These are phyloP conservation scores for Agrilus cyanescens DNA, from an alignment of 2,888 invertebrate species.

Conservation along the genomic window DNA sequence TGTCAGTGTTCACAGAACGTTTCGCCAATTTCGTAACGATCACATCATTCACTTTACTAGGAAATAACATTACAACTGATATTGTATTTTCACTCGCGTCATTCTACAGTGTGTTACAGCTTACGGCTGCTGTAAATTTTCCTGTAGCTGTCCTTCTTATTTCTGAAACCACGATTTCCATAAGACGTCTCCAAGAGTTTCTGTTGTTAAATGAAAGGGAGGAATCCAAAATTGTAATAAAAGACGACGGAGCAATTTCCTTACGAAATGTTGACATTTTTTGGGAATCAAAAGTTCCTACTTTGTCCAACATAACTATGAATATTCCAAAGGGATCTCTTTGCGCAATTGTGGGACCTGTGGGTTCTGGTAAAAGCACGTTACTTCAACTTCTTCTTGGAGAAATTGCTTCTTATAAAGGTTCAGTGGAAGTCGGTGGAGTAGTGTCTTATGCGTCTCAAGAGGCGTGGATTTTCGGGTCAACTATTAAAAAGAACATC, in stretches of 20 bases:
- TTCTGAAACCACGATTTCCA: constrained; percentile 45
- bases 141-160: constrained; percentile 44
- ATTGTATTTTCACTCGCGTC: constrained; percentile 33
- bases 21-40: constrained; percentile 69
- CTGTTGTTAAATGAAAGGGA: constrained; percentile 43
- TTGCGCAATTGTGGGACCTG: constrained; percentile 76
- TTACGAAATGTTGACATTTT: constrained; percentile 23
- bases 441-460: constrained; percentile 47
- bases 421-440: constrained; percentile 43
- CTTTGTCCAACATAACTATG: constrained; percentile 32
- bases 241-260: constrained; percentile 7
- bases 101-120: constrained; percentile 38
- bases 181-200: constrained; percentile 43
- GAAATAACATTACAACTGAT: constrained; percentile 44
- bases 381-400: constrained; percentile 47
- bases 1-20: constrained; percentile 72
- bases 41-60: constrained; percentile 57
- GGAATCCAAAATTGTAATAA: constrained; percentile 12
- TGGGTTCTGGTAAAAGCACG: constrained; percentile 70
- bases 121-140: constrained; percentile 47
- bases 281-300: constrained; percentile 20
- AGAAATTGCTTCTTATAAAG: constrained; percentile 42
- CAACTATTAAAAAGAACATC: constrained; percentile 54
- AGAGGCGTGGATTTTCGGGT: constrained; percentile 53
- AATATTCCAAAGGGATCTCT: constrained; percentile 37